These are phyloP conservation scores for Callithrix jacchus DNA, from an alignment of 2,113 vertebrate species.

Conservation along the genomic window DNA sequence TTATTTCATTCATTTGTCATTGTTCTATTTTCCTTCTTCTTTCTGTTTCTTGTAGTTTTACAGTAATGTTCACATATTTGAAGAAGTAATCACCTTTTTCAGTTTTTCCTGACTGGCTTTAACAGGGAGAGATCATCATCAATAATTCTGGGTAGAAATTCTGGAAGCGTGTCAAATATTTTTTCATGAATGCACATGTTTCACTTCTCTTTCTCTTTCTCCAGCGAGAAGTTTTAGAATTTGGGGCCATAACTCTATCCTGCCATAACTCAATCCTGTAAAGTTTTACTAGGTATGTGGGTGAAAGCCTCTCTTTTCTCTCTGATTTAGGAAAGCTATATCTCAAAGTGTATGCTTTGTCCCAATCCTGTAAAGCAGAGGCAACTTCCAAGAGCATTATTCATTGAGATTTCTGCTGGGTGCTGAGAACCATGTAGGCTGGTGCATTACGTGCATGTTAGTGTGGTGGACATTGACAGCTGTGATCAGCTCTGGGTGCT, in stretches of 20 bases:
- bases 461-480: neutral
- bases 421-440: neutral
- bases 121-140: neutral
- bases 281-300: neutral
- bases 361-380: neutral
- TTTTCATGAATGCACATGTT: neutral
- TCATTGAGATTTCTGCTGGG: neutral
- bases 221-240: neutral
- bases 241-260: neutral
- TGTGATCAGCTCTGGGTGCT: neutral
- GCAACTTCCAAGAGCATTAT: neutral
- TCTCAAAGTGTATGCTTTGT: neutral
- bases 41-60: neutral
- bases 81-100: neutral
- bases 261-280: neutral
- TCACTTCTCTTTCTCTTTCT: neutral
- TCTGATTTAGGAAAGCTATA: neutral
- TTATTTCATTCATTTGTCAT: neutral
- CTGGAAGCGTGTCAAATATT: neutral
- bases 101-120: neutral
- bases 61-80: neutral
- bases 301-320: neutral
- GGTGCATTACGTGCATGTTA: neutral
- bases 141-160: neutral
- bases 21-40: neutral